Percentiles rank a stretch among this genome's conserved stretches.
phyloP scores from a whole-genome alignment of 2,888 invertebrate species.

The Dione vanillae region DNA sequence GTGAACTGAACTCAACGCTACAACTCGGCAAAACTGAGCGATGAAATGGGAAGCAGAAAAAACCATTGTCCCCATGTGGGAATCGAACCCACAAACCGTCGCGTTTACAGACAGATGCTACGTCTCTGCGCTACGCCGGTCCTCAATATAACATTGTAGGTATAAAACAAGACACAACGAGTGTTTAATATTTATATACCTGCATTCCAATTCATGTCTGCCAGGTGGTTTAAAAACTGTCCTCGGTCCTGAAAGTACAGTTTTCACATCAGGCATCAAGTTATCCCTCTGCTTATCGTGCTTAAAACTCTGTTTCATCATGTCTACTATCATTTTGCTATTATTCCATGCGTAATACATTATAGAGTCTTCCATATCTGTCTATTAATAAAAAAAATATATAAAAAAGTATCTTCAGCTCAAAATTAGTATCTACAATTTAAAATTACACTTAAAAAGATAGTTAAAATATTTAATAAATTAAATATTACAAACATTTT shows the following conservation, averaged over 20 bases:
- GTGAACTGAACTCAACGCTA: too few relatives aligned
- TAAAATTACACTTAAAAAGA: neutral
- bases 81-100: too few relatives aligned
- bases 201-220: conserved; percentile 60
- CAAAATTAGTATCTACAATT: too few relatives aligned
- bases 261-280: conserved; percentile 51
- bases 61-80: too few relatives aligned
- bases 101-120: too few relatives aligned
- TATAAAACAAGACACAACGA: too few relatives aligned
- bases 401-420: neutral
- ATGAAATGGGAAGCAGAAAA: too few relatives aligned
- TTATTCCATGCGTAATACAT: conserved; percentile 78
- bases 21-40: too few relatives aligned
- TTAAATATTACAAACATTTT: conserved; percentile 47
- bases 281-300: conserved; percentile 63
- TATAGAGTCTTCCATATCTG: neutral
- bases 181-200: conserved; percentile 28
- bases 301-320: conserved; percentile 41
- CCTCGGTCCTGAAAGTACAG: conserved; percentile 63
- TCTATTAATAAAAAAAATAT: conserved; percentile 2
- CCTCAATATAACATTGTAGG: too few relatives aligned
- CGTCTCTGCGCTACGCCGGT: too few relatives aligned
- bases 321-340: conserved; percentile 62
- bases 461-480: neutral
- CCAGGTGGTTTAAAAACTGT: conserved; percentile 60